Evolutionary conservation across 1,140 invertebrate genomes (phyloP).

Genomic region (Atta colombica): DNA sequence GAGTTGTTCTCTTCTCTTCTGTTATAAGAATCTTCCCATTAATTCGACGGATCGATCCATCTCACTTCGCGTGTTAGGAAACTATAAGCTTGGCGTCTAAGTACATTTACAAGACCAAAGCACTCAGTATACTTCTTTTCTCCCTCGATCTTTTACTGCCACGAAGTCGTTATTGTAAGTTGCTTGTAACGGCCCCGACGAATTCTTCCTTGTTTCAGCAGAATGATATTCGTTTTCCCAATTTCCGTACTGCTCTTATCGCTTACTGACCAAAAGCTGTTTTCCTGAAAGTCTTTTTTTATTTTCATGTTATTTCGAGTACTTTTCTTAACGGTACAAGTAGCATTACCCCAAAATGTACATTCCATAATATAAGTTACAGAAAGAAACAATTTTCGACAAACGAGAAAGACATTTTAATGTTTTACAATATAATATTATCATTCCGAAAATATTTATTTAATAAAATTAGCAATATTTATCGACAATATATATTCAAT

Average conservation of each 20-base stretch:
- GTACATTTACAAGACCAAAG: constrained; percentile 45
- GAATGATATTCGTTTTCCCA: constrained; percentile 47
- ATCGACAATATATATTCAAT: background rate
- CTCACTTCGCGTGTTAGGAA: constrained; percentile 50
- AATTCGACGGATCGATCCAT: constrained; percentile 39
- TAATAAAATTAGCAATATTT: constrained; percentile 3
- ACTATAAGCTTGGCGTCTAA: constrained; percentile 41
- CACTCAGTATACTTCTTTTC: constrained; percentile 49
- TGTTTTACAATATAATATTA: background rate
- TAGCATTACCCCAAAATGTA: background rate
- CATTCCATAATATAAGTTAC: constrained; percentile 14
- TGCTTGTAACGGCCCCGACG: constrained; percentile 32
- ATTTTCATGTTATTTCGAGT: constrained; percentile 14
- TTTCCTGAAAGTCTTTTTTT: constrained; percentile 28
- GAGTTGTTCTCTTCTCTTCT: background rate
- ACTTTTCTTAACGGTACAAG: background rate
- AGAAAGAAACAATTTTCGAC: background rate
- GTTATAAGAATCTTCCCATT: constrained; percentile 42
- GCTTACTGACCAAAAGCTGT: constrained; percentile 12
- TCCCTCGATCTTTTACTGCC: constrained; percentile 34
- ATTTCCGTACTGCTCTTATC: constrained; percentile 38
- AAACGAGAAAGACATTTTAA: background rate
- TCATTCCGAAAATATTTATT: background rate
- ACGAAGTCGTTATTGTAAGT: constrained; percentile 38
- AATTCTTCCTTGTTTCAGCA: constrained; percentile 17